These are phyloP conservation scores for Scaptomyza graminum DNA, from an alignment of 1,140 invertebrate species.

Conservation along the genomic window DNA sequence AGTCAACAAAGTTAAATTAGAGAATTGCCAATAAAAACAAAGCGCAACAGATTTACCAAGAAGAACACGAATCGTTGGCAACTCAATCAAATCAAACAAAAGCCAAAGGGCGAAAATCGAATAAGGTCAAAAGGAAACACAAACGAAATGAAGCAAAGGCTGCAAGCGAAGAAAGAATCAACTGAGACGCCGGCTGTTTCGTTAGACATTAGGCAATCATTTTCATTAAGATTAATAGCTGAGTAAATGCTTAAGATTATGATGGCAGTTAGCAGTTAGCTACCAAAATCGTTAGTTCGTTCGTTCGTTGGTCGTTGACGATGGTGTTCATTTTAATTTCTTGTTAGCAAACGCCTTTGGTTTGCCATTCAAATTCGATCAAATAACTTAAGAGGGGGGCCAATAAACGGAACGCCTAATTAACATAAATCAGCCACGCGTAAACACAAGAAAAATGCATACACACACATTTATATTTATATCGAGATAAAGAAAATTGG, in stretches of 20 bases:
- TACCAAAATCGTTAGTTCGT: constrained; percentile 6
- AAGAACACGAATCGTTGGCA: constrained; percentile 36
- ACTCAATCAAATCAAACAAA: constrained; percentile 12
- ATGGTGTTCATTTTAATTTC: constrained; percentile 51
- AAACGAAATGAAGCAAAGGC: constrained; percentile 26
- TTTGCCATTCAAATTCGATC: constrained; percentile 1
- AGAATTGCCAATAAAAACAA: constrained; percentile 65
- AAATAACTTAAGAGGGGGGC: constrained; percentile 8
- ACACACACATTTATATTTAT: constrained; percentile 3
- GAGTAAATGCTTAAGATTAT: constrained; percentile 78
- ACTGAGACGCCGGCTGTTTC: constrained; percentile 44
- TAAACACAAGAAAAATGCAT: constrained; percentile 22
- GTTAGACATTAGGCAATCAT: constrained; percentile 70
- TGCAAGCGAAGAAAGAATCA: constrained; percentile 34
- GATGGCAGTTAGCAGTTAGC: constrained; percentile 43
- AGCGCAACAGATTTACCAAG: constrained; percentile 62
- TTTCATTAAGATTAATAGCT: constrained; percentile 81
- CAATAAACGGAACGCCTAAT: constrained; percentile 55
- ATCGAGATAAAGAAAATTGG: constrained; percentile 15
- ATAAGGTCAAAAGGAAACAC: constrained; percentile 16
- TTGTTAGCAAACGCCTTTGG: constrained; percentile 30
- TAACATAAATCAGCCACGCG: constrained; percentile 63
- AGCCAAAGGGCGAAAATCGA: constrained; percentile 18
- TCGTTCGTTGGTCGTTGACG: constrained; percentile 18
- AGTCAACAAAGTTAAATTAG: constrained; percentile 46